A percentile compares a stretch with the other conserved stretches of the same genome.
These are phyloP conservation scores for Gonatopus flavifemur DNA, from an alignment of 1,140 invertebrate genomes.

Conservation along the genomic window DNA sequence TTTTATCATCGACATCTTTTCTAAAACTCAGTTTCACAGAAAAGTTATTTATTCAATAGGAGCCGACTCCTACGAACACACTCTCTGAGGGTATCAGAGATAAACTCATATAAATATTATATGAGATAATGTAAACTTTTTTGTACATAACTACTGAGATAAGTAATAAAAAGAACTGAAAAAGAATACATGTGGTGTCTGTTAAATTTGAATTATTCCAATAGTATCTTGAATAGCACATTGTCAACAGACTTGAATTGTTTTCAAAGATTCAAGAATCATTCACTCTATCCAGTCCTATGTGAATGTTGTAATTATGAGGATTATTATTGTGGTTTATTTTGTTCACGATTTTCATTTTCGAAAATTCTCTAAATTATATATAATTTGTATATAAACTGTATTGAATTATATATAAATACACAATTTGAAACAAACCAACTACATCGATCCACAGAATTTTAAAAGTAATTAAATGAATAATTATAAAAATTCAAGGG, in stretches of 20 bases:
- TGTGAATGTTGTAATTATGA: neutral
- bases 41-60: slow-evolving; percentile 44
- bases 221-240: neutral
- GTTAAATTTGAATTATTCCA: neutral
- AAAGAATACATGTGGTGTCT: neutral
- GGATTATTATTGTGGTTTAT: neutral
- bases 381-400: neutral
- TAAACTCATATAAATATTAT: slow-evolving; percentile 13
- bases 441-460: too few species aligned
- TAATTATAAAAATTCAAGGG: too few species aligned
- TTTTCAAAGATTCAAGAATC: neutral
- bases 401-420: too few species aligned
- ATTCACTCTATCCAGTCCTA: neutral
- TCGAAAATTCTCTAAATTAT: neutral
- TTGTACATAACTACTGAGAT: neutral
- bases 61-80: slow-evolving; percentile 25
- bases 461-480: too few species aligned
- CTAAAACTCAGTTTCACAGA: slow-evolving; percentile 25
- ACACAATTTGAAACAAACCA: too few species aligned
- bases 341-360: neutral
- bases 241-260: neutral
- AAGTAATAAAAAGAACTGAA: neutral
- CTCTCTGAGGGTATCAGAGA: slow-evolving; percentile 21
- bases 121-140: neutral
- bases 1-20: slow-evolving; percentile 22